Percentiles rank a stretch among this genome's conserved stretches.
phyloP scores from a whole-genome alignment of 2,797 vertebrate species.

The Bradypodion ventrale region DNA sequence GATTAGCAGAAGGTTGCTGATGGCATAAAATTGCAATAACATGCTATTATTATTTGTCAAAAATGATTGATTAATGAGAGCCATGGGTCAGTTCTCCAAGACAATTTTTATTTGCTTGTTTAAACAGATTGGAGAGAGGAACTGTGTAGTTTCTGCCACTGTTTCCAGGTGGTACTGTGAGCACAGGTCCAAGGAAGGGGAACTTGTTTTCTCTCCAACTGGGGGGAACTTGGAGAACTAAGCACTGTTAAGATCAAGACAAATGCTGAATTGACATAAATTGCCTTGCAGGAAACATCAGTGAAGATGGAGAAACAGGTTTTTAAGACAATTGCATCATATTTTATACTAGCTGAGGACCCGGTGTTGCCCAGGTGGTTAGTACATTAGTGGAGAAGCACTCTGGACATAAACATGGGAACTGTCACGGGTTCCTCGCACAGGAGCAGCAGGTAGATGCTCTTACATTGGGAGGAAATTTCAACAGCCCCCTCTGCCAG shows the following conservation, averaged over 20 bases:
- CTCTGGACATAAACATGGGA: no score
- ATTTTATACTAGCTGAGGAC: no score
- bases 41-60: constrained; percentile 27
- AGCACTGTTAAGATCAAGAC: neutral
- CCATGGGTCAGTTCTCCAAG: neutral
- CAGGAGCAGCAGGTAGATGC: no score
- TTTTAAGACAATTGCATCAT: neutral
- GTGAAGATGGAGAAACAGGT: neutral
- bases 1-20: constrained; percentile 34
- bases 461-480: no score
- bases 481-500: no score
- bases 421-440: no score
- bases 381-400: no score
- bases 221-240: neutral
- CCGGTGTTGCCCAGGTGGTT: no score
- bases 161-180: neutral
- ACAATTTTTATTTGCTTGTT: constrained; percentile 26
- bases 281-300: neutral
- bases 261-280: neutral
- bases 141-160: constrained; percentile 6
- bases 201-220: neutral
- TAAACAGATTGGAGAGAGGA: neutral
- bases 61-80: constrained; percentile 28
- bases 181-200: neutral
- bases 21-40: constrained; percentile 3